These are phyloP conservation scores for Eremophila alpestris DNA, from an alignment of 2,797 vertebrate species.

Conservation along the genomic window DNA sequence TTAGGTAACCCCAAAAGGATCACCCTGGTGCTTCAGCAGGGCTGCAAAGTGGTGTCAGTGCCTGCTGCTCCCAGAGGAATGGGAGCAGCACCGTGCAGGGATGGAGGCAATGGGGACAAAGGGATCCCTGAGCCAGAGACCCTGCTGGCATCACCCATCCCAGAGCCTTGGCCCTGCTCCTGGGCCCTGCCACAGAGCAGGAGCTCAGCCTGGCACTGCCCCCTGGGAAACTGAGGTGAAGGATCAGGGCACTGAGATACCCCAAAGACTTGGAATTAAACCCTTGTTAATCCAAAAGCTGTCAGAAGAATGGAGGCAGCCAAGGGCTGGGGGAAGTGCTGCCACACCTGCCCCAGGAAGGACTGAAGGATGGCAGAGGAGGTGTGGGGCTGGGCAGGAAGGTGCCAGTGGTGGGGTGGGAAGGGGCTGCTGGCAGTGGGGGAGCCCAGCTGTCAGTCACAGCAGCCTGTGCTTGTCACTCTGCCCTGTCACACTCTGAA, in stretches of 20 bases:
- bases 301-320: not conserved
- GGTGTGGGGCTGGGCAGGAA: not conserved
- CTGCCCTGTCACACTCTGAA: not conserved
- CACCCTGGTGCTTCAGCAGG: not conserved
- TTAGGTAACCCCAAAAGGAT: too few species aligned
- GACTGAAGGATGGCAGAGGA: not conserved
- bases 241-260: not conserved
- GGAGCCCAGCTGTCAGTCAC: not conserved
- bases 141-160: not conserved
- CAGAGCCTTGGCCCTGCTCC: not conserved
- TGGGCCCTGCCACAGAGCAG: not conserved
- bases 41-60: not conserved
- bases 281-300: not conserved
- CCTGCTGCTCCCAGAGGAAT: too few species aligned
- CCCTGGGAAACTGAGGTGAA: not conserved
- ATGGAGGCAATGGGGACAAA: accelerated
- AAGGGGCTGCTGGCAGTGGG: not conserved
- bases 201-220: not conserved
- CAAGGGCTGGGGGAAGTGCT: not conserved
- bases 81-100: not conserved
- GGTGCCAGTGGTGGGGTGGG: not conserved
- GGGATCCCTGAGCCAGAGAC: not conserved
- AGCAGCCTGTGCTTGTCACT: not conserved
- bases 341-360: not conserved
- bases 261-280: not conserved